These are phyloP conservation scores for Notolepis coatsorum DNA, from an alignment of 2,797 vertebrate species.

Conservation along the genomic window DNA sequence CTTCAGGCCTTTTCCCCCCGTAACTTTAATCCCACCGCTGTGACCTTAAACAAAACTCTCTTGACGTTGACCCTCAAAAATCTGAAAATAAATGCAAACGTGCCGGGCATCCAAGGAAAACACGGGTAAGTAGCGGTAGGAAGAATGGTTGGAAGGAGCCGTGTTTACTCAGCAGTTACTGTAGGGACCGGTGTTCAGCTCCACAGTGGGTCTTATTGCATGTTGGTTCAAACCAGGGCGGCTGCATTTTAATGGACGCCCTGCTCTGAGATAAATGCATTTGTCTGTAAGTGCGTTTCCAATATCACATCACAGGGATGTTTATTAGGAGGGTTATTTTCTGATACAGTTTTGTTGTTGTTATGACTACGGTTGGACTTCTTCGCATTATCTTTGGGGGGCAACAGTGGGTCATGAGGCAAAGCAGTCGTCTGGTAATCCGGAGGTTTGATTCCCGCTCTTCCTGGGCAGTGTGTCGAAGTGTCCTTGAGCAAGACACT, in stretches of 20 bases:
- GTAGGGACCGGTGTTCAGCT: conserved; percentile 43
- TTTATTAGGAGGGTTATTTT: conserved; percentile 19
- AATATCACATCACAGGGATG: conserved; percentile 11
- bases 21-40: conserved; percentile 65
- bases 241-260: conserved; percentile 33
- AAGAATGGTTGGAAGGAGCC: conserved; percentile 55
- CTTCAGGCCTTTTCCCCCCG: conserved; percentile 56
- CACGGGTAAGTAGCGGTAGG: conserved; percentile 62
- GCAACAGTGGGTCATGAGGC: no score
- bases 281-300: no score
- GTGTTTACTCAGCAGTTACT: conserved; percentile 68
- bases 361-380: not conserved
- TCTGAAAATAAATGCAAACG: conserved; percentile 65
- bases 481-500: no score
- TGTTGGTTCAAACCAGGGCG: conserved; percentile 34
- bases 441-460: no score
- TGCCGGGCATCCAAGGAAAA: conserved; percentile 70
- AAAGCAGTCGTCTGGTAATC: no score
- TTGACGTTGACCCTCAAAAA: conserved; percentile 55
- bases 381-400: no score
- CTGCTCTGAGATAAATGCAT: conserved; percentile 3
- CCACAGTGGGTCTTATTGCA: conserved; percentile 40
- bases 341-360: not conserved
- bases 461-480: no score
- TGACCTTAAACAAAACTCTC: conserved; percentile 69